Evolutionary conservation across 2,113 vertebrate genomes (phyloP).

Genomic region (Pica pica): DNA sequence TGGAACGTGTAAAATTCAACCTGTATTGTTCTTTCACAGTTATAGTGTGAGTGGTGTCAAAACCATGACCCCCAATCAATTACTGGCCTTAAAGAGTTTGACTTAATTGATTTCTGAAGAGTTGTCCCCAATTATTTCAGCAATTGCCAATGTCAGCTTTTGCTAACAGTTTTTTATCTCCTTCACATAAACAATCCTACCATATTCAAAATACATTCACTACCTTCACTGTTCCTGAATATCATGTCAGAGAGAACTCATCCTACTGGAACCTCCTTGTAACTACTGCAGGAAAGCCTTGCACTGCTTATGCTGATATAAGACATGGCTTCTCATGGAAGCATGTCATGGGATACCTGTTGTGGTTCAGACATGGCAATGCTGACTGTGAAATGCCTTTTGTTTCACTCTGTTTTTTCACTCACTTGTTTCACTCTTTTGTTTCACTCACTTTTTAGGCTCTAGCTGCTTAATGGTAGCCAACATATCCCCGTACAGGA

Average conservation of each 20-base stretch:
- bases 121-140: background rate
- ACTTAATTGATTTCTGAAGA: background rate
- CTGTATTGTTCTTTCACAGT: background rate
- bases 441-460: background rate
- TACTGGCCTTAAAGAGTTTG: background rate
- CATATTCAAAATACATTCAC: background rate
- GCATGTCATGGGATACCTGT: background rate
- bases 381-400: background rate
- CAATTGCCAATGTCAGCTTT: background rate
- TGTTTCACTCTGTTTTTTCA: conserved; percentile 13
- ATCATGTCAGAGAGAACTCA: background rate
- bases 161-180: background rate
- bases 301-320: background rate
- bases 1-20: background rate
- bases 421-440: too few species aligned
- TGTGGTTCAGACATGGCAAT: background rate
- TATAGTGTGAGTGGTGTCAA: background rate
- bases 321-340: background rate
- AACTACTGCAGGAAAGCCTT: background rate
- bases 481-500: background rate
- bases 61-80: background rate
- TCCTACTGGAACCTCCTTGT: background rate
- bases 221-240: background rate
- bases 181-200: background rate
- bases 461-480: background rate